Conservation (phyloP, 53 echinoderm and acorn worm species). For the Pentamera pediparva region DNA sequence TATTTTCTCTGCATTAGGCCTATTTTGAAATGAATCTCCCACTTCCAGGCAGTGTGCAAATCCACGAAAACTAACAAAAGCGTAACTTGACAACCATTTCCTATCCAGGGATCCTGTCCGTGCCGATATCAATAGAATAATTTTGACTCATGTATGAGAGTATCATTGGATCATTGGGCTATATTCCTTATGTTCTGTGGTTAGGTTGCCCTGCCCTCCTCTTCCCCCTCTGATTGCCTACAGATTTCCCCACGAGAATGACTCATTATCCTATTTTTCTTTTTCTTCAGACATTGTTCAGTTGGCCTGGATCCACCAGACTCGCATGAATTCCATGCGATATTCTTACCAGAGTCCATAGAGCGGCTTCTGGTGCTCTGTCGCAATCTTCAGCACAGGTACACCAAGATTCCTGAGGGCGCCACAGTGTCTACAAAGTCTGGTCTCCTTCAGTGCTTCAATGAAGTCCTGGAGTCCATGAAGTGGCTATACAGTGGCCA, state of each 20-base stretch:
- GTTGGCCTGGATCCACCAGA: constrained; percentile 94
- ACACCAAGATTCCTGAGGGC: constrained; percentile 91
- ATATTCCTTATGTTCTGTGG: too few relatives aligned
- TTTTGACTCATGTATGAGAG: not conserved
- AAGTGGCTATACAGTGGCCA: constrained; percentile 89
- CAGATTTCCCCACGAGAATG: too few relatives aligned
- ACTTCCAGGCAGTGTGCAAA: too few relatives aligned
- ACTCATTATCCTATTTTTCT: not conserved
- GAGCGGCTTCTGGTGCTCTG: constrained; percentile 85
- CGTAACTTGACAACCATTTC: not conserved
- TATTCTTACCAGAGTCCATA: constrained; percentile 81
- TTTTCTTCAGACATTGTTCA: constrained; percentile 63
- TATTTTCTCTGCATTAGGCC: too few relatives aligned
- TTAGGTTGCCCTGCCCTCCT: too few relatives aligned
- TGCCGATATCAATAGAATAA: not conserved
- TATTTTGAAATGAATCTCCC: too few relatives aligned
- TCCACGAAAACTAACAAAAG: too few relatives aligned
- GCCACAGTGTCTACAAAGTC: constrained; percentile 79
- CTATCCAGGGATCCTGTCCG: not conserved
- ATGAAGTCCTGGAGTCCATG: constrained; percentile 71
- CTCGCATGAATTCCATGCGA: constrained; percentile 92
- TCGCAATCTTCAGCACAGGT: constrained; percentile 88
- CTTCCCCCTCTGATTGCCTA: too few relatives aligned
- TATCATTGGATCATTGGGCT: too few relatives aligned
- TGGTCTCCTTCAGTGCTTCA: constrained; percentile 79